phyloP scores from a whole-genome alignment of 2,113 vertebrate genomes.

The Campylomormyrus tamandua region DNA sequence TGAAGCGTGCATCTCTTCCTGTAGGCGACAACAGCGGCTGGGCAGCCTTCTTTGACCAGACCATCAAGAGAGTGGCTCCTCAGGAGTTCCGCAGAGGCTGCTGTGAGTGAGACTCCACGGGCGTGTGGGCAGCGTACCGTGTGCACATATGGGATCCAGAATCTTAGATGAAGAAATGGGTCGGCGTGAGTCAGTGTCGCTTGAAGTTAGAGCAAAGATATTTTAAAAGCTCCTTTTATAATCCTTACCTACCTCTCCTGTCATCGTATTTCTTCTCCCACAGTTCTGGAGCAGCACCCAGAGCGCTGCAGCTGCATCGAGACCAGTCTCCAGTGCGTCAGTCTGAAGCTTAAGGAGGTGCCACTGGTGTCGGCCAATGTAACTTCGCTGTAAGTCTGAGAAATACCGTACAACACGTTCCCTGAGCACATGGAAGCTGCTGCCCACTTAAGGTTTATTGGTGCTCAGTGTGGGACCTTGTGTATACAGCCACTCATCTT shows the following conservation, averaged over 20 bases:
- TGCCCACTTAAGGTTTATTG: not conserved
- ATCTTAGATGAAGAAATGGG: not conserved
- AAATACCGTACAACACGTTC: not conserved
- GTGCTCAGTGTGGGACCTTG: not conserved
- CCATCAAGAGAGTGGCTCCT: constrained; percentile 46
- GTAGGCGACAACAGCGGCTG: constrained; percentile 66
- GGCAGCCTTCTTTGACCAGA: constrained; percentile 58
- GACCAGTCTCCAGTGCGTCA: constrained; percentile 56
- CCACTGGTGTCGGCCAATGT: constrained; percentile 56
- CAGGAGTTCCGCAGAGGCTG: constrained; percentile 55
- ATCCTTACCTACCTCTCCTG: not conserved
- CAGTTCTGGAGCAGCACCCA: constrained; percentile 55
- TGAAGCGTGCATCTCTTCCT: not conserved
- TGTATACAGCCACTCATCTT: not conserved
- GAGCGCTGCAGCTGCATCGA: constrained; percentile 51
- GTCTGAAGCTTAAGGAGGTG: constrained; percentile 48
- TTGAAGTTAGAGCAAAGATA: not conserved
- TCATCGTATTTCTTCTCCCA: not conserved
- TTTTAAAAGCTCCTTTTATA: not conserved
- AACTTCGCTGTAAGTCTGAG: constrained; percentile 59
- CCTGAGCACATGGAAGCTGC: constrained; percentile 7
- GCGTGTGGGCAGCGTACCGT: not conserved
- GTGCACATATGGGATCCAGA: not conserved
- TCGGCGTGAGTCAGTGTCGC: not conserved
- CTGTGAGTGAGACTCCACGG: constrained; percentile 55